These are phyloP conservation scores for Dunckerocampus dactyliophorus DNA, from an alignment of 2,113 vertebrate genomes.

Conservation along the genomic window DNA sequence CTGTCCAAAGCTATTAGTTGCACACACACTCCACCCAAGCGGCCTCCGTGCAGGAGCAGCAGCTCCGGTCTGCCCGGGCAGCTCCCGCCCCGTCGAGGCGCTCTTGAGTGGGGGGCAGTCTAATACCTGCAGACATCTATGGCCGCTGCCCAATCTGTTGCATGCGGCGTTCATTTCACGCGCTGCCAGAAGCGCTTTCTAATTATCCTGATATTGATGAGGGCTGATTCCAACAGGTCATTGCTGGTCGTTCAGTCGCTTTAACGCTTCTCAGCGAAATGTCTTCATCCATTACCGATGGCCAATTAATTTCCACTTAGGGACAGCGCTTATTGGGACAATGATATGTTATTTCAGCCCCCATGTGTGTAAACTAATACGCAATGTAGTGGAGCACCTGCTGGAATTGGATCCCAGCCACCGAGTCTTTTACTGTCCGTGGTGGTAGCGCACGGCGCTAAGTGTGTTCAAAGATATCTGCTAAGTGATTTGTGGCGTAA, in stretches of 20 bases:
- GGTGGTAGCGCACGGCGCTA: not conserved
- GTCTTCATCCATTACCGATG: constrained; percentile 74
- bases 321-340: constrained; percentile 48
- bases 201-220: constrained; percentile 78
- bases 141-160: constrained; percentile 62
- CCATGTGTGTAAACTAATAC: not conserved
- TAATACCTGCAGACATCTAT: constrained; percentile 71
- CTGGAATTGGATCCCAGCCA: not conserved
- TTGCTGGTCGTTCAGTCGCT: constrained; percentile 68
- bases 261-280: constrained; percentile 70
- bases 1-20: constrained; percentile 16
- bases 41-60: constrained; percentile 1
- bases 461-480: constrained; percentile 21
- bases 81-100: constrained; percentile 15
- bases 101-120: constrained; percentile 35
- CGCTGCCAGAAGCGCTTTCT: constrained; percentile 75
- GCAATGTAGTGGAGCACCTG: not conserved
- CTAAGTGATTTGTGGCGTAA: constrained; percentile 30
- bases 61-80: constrained; percentile 31
- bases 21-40: constrained; percentile 23
- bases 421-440: not conserved
- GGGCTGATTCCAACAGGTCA: constrained; percentile 75
- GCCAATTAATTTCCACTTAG: constrained; percentile 69
- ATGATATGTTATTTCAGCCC: constrained; percentile 4
- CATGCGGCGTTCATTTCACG: constrained; percentile 68